Evolutionary conservation across 2,797 vertebrate species (phyloP).

Genomic region (Agapornis canus): DNA sequence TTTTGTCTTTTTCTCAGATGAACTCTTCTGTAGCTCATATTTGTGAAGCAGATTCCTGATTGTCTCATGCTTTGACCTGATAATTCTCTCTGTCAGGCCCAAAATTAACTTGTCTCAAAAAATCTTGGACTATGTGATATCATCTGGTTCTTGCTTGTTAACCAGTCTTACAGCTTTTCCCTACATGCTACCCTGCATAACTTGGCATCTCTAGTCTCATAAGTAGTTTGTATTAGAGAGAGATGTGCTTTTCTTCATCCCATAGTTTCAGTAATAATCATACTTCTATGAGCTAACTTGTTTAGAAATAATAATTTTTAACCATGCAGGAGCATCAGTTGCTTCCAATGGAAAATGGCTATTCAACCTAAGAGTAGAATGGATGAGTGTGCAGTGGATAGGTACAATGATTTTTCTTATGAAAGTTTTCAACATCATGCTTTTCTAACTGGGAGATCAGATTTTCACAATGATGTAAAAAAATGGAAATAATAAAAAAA

Average conservation of each 20-base stretch:
- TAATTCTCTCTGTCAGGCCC: background rate
- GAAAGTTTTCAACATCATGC: background rate
- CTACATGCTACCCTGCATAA: background rate
- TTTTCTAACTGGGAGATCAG: background rate
- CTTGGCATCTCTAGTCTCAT: background rate
- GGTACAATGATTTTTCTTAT: background rate
- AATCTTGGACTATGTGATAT: background rate
- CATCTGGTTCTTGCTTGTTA: background rate
- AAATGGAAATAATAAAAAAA: background rate
- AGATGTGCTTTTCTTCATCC: background rate
- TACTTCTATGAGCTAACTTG: background rate
- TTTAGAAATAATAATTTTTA: background rate
- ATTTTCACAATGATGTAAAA: background rate
- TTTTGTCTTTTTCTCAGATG: background rate
- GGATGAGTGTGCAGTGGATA: background rate
- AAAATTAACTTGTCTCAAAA: background rate
- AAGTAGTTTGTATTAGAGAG: background rate
- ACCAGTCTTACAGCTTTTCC: background rate
- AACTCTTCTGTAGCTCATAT: background rate
- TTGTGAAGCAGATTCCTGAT: background rate
- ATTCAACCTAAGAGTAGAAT: background rate
- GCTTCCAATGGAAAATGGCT: background rate
- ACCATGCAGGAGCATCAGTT: fast-evolving
- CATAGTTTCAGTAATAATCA: background rate
- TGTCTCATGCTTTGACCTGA: background rate